phyloP scores from a whole-genome alignment of 2,113 vertebrate genomes.

The Sclerurus mexicanus region DNA sequence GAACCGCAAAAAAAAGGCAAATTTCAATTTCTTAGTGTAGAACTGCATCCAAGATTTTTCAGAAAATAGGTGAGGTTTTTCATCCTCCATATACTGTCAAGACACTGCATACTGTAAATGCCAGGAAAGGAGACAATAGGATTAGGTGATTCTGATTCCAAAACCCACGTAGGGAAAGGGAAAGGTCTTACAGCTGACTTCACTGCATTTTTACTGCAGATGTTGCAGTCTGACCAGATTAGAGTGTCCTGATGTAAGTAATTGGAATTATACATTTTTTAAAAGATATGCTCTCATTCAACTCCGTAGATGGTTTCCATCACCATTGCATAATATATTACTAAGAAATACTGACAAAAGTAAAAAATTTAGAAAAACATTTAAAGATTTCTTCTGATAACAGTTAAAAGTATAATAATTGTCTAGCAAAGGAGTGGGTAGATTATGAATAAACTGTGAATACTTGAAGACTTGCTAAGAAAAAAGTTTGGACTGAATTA shows the following conservation, averaged over 20 bases:
- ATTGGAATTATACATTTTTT: background rate
- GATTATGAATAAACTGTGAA: background rate
- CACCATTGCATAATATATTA: background rate
- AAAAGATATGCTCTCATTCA: accelerated
- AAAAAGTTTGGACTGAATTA: background rate
- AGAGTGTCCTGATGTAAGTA: background rate
- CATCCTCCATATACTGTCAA: accelerated
- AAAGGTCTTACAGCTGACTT: background rate
- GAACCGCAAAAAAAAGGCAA: background rate
- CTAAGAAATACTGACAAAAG: background rate
- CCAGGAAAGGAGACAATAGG: background rate
- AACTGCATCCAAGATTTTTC: background rate
- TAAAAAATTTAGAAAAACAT: background rate
- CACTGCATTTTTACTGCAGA: background rate
- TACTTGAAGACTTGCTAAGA: background rate
- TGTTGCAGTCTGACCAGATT: background rate
- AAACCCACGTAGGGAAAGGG: accelerated
- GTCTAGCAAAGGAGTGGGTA: background rate
- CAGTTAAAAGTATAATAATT: background rate
- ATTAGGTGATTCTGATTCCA: background rate
- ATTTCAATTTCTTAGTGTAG: background rate
- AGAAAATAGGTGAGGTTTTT: accelerated
- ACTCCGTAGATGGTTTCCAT: background rate
- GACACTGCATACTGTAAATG: background rate
- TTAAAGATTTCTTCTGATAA: background rate